Conservation (phyloP, 2,797 vertebrate genomes). For the Sebastiscus tertius region DNA sequence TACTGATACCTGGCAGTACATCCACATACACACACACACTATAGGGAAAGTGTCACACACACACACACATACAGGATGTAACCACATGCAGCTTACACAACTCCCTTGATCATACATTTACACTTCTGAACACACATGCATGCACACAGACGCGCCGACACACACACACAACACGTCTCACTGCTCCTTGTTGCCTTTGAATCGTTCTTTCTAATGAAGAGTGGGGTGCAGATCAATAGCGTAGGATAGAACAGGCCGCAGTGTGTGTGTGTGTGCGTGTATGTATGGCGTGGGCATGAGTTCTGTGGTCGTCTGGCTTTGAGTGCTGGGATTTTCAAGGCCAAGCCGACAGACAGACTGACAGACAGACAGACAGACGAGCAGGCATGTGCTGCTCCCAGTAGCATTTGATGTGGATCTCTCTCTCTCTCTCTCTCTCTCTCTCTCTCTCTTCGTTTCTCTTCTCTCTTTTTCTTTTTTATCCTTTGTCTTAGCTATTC, state of each 20-base stretch:
- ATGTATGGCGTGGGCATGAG: conserved; percentile 69
- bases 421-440: conserved; percentile 53
- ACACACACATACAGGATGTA: conserved; percentile 45
- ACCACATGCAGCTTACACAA: conserved; percentile 62
- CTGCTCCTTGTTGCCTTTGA: conserved; percentile 75
- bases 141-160: conserved; percentile 13
- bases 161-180: conserved; percentile 46
- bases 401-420: conserved; percentile 65
- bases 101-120: conserved; percentile 67
- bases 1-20: conserved; percentile 73
- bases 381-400: conserved; percentile 67
- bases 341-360: conserved; percentile 64
- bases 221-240: conserved; percentile 81
- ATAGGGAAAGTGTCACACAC: neutral
- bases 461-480: conserved; percentile 26
- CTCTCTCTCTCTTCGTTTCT: conserved; percentile 49
- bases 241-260: conserved; percentile 71
- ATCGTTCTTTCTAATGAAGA: conserved; percentile 82
- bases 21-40: conserved; percentile 6
- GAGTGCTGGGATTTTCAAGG: conserved; percentile 75
- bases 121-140: conserved; percentile 47
- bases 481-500: conserved; percentile 46
- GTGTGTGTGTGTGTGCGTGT: conserved; percentile 23
- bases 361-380: conserved; percentile 59
- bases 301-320: conserved; percentile 78